phyloP scores from a whole-genome alignment of 2,113 vertebrate genomes.

The Aspiorhynchus laticeps region DNA sequence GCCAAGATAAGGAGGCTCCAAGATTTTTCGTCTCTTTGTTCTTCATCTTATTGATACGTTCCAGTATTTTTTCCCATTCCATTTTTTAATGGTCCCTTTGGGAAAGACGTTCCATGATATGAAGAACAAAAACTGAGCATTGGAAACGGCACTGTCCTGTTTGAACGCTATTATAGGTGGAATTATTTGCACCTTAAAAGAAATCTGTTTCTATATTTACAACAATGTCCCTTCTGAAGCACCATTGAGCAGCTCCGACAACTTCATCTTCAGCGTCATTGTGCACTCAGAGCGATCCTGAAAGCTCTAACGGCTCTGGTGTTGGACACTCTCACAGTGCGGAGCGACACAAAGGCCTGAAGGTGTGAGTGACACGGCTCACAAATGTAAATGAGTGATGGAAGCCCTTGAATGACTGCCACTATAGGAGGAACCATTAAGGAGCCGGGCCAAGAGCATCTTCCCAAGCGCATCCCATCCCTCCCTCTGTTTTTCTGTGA shows the following conservation, averaged over 20 bases:
- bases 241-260: constrained; percentile 22
- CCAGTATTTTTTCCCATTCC: constrained; percentile 35
- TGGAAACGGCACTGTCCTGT: constrained; percentile 20
- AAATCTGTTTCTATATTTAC: constrained; percentile 37
- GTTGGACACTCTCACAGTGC: constrained; percentile 7
- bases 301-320: constrained; percentile 39
- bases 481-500: constrained; percentile 1
- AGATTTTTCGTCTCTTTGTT: constrained; percentile 32
- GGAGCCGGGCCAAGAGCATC: constrained; percentile 49
- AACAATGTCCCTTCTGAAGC: constrained; percentile 36
- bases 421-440: constrained; percentile 47
- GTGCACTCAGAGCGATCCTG: constrained; percentile 8
- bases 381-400: constrained; percentile 56
- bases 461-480: constrained; percentile 34
- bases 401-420: constrained; percentile 39
- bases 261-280: constrained; percentile 34
- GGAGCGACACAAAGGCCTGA: constrained; percentile 33
- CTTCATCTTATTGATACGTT: constrained; percentile 40
- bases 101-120: background rate
- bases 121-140: constrained; percentile 20
- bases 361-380: constrained; percentile 44
- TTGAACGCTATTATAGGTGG: background rate
- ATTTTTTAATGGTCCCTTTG: constrained; percentile 44
- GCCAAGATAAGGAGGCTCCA: constrained; percentile 46
- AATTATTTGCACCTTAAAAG: constrained; percentile 31